Evolutionary conservation across 30 jellyfish, hydroid and myxozoan genomes (phyloP).

Genomic region (Aurelia sp.): DNA sequence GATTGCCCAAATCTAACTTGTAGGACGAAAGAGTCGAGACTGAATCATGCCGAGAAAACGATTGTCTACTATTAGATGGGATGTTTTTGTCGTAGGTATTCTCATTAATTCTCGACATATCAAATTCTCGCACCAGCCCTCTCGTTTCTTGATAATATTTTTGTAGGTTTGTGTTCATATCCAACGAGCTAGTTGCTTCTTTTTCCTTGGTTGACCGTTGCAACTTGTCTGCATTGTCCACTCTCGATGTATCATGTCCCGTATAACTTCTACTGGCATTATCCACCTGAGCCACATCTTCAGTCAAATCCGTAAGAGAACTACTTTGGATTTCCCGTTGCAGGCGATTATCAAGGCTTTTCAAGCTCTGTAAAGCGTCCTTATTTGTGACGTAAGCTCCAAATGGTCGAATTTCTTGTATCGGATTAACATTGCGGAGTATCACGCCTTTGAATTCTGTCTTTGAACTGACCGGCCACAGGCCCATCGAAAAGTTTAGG

Average conservation of each 20-base stretch:
- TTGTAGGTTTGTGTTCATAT: not conserved
- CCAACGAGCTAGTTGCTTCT: not conserved
- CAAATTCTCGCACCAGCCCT: constrained; percentile 8
- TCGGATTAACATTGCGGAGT: constrained; percentile 78
- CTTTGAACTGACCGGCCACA: constrained; percentile 46
- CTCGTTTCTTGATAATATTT: not conserved
- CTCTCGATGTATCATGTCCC: not conserved
- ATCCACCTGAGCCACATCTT: not conserved
- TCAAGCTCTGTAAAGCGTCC: constrained; percentile 82
- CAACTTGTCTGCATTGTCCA: not conserved
- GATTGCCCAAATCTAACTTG: constrained; percentile 24
- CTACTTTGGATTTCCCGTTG: constrained; percentile 43
- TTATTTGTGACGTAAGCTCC: constrained; percentile 61
- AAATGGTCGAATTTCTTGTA: constrained; percentile 78
- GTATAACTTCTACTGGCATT: not conserved
- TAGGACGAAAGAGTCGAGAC: constrained; percentile 36
- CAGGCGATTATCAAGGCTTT: constrained; percentile 79
- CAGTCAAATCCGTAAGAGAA: constrained; percentile 2
- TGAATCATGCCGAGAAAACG: constrained; percentile 21
- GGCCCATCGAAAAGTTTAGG: constrained; percentile 41
- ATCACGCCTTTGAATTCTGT: constrained; percentile 73
- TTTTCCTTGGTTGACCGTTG: not conserved
- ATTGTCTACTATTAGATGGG: not conserved
- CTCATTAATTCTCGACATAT: constrained; percentile 23
- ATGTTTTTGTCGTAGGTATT: not conserved